Percentiles rank a stretch among this genome's conserved stretches.
These are phyloP conservation scores for Neelides folsomi DNA, from an alignment of 2,888 invertebrate genomes.

Conservation along the genomic window DNA sequence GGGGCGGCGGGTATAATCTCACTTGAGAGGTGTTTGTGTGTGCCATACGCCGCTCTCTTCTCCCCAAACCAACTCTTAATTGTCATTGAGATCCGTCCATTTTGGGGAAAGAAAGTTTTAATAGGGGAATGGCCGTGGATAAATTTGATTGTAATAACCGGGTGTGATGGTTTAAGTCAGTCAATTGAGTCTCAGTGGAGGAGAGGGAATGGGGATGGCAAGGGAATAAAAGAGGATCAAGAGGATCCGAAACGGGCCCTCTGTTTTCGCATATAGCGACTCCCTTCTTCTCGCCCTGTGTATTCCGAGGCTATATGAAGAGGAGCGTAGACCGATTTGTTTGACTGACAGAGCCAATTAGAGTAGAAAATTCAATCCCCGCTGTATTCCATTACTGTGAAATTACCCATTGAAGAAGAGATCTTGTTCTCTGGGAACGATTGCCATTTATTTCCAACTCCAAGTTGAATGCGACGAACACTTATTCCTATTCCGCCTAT, in stretches of 20 bases:
- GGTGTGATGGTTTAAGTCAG: too few species aligned
- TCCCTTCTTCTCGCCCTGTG: too few species aligned
- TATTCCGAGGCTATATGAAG: background rate
- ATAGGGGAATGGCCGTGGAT: too few species aligned
- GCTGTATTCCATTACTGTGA: slow-evolving; percentile 34
- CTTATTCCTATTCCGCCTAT: background rate
- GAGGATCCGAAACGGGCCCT: slow-evolving; percentile 2
- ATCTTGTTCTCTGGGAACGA: slow-evolving; percentile 33
- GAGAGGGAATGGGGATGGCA: background rate
- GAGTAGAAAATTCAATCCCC: slow-evolving; percentile 35
- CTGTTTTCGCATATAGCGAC: background rate
- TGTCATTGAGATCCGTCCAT: too few species aligned
- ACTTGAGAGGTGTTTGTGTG: too few species aligned
- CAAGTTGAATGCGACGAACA: too few species aligned
- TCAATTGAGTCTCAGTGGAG: background rate
- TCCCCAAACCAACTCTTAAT: too few species aligned
- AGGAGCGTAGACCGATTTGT: slow-evolving; percentile 30
- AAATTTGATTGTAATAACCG: too few species aligned
- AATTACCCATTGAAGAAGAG: slow-evolving; percentile 34
- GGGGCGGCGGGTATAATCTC: too few species aligned
- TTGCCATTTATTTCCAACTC: slow-evolving; percentile 34
- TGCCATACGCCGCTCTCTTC: too few species aligned
- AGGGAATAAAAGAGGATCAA: too few species aligned
- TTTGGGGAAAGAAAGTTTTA: too few species aligned
- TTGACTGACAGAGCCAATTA: slow-evolving; percentile 36